Evolutionary conservation across 2,888 invertebrate genomes (phyloP), one percentile per base, ranked within the genome.

Genomic region (Perithous albicinctus): DNA sequence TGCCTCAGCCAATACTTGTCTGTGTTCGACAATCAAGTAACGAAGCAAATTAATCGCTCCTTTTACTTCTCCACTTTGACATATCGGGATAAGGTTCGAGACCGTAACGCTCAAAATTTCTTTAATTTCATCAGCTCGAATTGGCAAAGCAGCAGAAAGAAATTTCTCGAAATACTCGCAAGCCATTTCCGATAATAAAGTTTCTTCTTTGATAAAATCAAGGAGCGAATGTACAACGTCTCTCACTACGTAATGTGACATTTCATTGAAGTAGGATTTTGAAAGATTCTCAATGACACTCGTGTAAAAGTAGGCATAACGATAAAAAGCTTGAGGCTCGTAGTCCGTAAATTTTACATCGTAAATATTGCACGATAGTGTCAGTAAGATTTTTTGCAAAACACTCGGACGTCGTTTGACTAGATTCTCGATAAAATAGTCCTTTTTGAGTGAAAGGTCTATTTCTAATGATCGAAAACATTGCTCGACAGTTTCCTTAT

Each of bases 211-310:
- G 1, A 95, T 94, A 1, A 94, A 91, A 85, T 94, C 93, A 1
- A 94, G 89, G 18, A 95, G 89, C 74, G 93, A 94, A 82, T 94
- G 93, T 70, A 94, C 93, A 4, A 94, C 92, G 85, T 95, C 95
- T 85, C 94, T 94, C 48, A 95, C 93, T n/a, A 96, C 88, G 85
- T 94, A 95, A 0, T 93, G 91, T 7, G 94, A 94, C 15, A 95
- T 93, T 0, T 92, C 86, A 61, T 93, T 88, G 4, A 92, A 91
- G 26, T 86, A 84, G 0, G 92, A 89, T n/a, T 93, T 59, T 1
- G 88, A 81, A 4, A 94, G 80, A 20, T 89, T 86, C 0, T 94
- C 92, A 0, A 94, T 87, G 38, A 94, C 89, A 18, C 93, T 91
- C 8, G 94, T 88, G 20, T 92, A 91, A 82, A 95, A 94, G 1